Evolutionary conservation across 1,140 invertebrate species (phyloP).

Genomic region (Meloidogyne exigua): DNA sequence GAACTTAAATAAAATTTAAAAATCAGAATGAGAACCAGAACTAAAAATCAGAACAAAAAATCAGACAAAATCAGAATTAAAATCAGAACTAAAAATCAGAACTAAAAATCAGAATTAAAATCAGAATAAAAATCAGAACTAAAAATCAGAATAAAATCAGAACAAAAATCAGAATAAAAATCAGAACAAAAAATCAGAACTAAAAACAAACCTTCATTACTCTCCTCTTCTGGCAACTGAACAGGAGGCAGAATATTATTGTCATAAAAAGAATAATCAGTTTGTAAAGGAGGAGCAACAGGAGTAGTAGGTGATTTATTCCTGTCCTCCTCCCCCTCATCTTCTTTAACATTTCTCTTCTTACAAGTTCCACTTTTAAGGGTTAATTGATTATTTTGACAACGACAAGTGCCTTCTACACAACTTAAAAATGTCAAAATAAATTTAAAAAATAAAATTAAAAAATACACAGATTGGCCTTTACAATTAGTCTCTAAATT

Average conservation of each 20-base stretch:
- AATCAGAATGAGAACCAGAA: background rate
- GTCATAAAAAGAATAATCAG: background rate
- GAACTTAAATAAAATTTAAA: too few relatives aligned
- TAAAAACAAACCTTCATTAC: background rate
- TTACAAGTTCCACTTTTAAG: constrained; percentile 48
- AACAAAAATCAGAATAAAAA: too few relatives aligned
- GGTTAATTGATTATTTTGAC: constrained; percentile 44
- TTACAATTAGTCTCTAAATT: constrained; percentile 44
- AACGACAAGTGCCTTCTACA: constrained; percentile 48
- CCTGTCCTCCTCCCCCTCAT: background rate
- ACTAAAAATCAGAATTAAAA: background rate
- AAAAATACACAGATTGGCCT: constrained; percentile 44
- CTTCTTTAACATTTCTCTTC: background rate
- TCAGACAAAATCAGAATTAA: background rate
- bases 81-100: too few relatives aligned
- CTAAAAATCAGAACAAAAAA: background rate
- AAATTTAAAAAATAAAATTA: background rate
- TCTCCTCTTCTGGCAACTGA: background rate
- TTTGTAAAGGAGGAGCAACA: background rate
- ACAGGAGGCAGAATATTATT: background rate
- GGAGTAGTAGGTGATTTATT: too few relatives aligned
- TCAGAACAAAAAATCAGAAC: background rate
- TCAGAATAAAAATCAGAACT: too few relatives aligned
- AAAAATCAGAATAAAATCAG: background rate
- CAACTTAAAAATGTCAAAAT: constrained; percentile 39